Evolutionary conservation across 2,113 vertebrate genomes (phyloP).

Genomic region (Anser brachyrhynchus): DNA sequence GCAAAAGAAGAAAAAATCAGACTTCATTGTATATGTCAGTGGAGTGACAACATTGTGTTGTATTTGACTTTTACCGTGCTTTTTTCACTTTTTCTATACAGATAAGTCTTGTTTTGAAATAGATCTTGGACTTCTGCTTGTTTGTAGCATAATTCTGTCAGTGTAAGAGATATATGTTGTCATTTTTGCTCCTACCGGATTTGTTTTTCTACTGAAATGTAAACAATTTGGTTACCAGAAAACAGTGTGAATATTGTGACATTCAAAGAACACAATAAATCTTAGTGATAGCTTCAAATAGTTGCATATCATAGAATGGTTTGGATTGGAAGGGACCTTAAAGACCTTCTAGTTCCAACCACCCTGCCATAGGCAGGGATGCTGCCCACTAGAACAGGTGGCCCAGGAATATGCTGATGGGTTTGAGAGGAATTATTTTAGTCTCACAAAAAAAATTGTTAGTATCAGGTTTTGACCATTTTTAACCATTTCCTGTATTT

Average conservation of each 20-base stretch:
- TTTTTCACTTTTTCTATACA: background rate
- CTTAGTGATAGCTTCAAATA: background rate
- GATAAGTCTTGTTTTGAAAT: background rate
- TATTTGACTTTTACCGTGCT: background rate
- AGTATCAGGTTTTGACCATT: background rate
- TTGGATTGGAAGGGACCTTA: too few relatives aligned
- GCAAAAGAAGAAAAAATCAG: background rate
- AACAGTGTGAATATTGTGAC: background rate
- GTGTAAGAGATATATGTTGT: background rate
- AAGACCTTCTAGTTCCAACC: too few relatives aligned
- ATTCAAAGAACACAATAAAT: background rate
- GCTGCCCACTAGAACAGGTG: too few relatives aligned
- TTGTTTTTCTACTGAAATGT: slow-evolving; percentile 25
- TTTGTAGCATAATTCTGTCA: background rate
- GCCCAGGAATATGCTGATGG: background rate
- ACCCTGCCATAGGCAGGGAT: too few relatives aligned
- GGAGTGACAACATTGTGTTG: background rate
- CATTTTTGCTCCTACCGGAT: background rate
- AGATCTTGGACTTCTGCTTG: background rate
- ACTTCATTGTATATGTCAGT: background rate
- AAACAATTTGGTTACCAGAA: slow-evolving; percentile 17
- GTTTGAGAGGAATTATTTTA: background rate
- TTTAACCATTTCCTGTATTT: background rate
- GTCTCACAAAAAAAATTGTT: background rate
- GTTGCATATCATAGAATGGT: background rate